A percentile compares a stretch with the other conserved stretches of the same genome.
These are phyloP conservation scores for Tauraco hartlaubi DNA, from an alignment of 2,797 vertebrate species.

Conservation along the genomic window DNA sequence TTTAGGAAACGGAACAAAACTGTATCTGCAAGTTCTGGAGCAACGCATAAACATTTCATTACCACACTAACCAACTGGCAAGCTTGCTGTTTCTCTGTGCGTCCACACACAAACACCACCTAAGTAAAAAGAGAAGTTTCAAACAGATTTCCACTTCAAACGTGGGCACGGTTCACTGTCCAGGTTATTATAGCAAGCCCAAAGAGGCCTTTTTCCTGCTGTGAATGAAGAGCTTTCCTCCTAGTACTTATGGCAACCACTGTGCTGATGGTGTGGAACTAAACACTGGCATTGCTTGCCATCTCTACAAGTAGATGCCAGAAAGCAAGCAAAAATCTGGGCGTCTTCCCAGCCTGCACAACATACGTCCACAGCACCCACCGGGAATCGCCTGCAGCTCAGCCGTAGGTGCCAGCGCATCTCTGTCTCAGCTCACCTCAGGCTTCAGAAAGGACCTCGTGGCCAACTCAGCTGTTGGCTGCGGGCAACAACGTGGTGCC, in stretches of 20 bases:
- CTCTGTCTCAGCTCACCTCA: neutral
- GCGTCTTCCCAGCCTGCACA: neutral
- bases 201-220: neutral
- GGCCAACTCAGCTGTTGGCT: neutral
- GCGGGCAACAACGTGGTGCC: neutral
- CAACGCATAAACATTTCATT: neutral
- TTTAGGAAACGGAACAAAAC: constrained; percentile 27
- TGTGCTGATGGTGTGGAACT: neutral
- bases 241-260: neutral
- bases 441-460: rapidly evolving
- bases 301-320: neutral
- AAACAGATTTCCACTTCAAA: neutral
- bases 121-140: neutral
- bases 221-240: neutral
- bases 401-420: neutral
- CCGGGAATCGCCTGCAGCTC: neutral
- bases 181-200: neutral
- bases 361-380: neutral
- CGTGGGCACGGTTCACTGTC: neutral
- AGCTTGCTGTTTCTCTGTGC: neutral
- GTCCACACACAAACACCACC: neutral
- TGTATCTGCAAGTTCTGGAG: neutral
- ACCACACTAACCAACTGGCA: neutral
- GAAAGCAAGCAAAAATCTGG: neutral
- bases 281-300: neutral